A percentile compares a stretch with the other conserved stretches of the same genome.
These are phyloP conservation scores for Baryphthengus martii DNA, from an alignment of 2,113 vertebrate species.

Conservation along the genomic window DNA sequence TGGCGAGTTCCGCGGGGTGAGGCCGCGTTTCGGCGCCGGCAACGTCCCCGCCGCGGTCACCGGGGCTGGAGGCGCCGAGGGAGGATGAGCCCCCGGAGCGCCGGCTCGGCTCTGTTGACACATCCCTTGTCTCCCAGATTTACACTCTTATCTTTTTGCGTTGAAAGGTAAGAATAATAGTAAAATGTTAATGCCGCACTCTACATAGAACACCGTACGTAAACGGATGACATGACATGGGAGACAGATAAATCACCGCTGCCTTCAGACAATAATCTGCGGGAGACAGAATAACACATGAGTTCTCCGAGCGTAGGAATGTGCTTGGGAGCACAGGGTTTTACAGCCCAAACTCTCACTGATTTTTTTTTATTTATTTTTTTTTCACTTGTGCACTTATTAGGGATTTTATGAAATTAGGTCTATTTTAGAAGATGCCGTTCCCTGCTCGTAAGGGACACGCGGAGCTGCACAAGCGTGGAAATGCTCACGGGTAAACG, in stretches of 20 bases:
- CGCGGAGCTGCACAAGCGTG: accelerated
- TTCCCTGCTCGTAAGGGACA: accelerated
- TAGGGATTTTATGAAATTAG: not conserved
- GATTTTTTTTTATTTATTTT: no score
- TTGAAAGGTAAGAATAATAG: conserved; percentile 58
- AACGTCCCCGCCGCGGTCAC: not conserved
- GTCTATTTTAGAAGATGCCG: accelerated
- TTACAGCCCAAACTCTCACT: not conserved
- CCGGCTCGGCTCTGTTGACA: not conserved
- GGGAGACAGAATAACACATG: not conserved
- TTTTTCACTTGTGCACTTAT: no score
- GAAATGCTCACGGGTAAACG: accelerated
- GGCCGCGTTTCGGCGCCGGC: accelerated
- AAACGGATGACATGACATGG: conserved; percentile 27
- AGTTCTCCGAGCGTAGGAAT: not conserved
- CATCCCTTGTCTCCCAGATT: conserved; percentile 31
- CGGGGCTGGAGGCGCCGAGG: not conserved
- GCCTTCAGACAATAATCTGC: not conserved
- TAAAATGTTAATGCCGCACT: conserved; percentile 49
- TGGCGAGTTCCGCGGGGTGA: no score
- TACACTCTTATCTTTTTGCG: conserved; percentile 39
- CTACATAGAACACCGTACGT: not conserved
- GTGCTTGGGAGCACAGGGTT: not conserved
- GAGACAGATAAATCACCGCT: conserved; percentile 33
- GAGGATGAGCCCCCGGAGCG: not conserved